Conservation (phyloP, 2,888 invertebrate species). For the Xestia c-nigrum region DNA sequence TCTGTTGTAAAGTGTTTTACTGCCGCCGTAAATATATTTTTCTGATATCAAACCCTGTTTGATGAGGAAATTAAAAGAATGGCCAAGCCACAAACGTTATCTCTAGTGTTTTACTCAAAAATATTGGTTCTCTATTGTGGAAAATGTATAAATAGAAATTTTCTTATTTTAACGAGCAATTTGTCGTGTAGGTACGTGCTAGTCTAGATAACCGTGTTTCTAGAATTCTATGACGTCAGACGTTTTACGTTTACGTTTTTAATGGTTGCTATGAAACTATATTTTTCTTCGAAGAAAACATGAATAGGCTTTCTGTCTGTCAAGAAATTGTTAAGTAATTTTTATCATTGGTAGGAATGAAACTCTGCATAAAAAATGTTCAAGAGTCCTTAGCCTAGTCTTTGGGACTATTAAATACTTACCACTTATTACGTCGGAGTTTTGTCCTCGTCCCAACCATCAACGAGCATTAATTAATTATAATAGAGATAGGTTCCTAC, state of each 20-base stretch:
- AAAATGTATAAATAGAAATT: slow-evolving; percentile 16
- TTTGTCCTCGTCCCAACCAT: background rate
- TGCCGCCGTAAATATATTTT: slow-evolving; percentile 12
- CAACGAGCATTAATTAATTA: background rate
- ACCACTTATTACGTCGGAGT: slow-evolving; percentile 4
- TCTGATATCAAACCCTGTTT: slow-evolving; percentile 17
- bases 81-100: slow-evolving; percentile 23
- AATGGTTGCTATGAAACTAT: slow-evolving; percentile 13
- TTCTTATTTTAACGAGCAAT: slow-evolving; percentile 14
- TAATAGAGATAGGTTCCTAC: too few species aligned
- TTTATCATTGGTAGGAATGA: background rate
- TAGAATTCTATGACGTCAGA: slow-evolving; percentile 18
- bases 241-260: background rate
- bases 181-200: slow-evolving; percentile 10
- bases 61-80: slow-evolving; percentile 14
- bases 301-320: background rate
- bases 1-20: slow-evolving; percentile 12
- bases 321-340: background rate
- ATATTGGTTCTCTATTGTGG: slow-evolving; percentile 25
- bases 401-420: background rate
- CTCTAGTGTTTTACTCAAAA: slow-evolving; percentile 9
- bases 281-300: background rate
- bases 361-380: background rate
- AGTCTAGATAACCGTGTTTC: slow-evolving; percentile 24
- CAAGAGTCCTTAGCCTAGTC: background rate